These are phyloP conservation scores for Oconnorella tubifera DNA, from an alignment of 2,888 invertebrate species.

Conservation along the genomic window DNA sequence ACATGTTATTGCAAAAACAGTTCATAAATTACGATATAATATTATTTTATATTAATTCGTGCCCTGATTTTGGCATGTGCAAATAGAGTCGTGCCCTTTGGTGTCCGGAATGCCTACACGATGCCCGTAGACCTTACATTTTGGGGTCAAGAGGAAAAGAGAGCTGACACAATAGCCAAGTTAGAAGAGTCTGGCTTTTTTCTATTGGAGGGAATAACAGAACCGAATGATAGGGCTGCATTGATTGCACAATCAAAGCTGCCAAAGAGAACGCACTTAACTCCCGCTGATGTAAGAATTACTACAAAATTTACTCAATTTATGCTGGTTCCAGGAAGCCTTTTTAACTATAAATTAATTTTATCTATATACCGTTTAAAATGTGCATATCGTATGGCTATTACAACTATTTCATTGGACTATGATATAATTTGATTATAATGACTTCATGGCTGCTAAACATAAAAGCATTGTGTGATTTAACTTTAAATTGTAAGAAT, in stretches of 20 bases:
- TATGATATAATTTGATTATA: neutral
- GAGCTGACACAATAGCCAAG: slow-evolving; percentile 23
- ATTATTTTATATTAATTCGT: neutral
- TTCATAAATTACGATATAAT: neutral
- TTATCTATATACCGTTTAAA: too few relatives aligned
- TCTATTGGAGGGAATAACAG: slow-evolving; percentile 1
- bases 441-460: too few relatives aligned
- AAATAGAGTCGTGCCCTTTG: slow-evolving; percentile 39
- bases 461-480: too few relatives aligned
- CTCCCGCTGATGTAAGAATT: neutral
- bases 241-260: neutral
- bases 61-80: too few relatives aligned
- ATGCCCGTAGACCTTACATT: slow-evolving; percentile 39
- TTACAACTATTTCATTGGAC: too few relatives aligned
- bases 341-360: too few relatives aligned
- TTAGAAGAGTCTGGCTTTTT: slow-evolving; percentile 31
- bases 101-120: slow-evolving; percentile 33
- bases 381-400: neutral
- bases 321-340: too few relatives aligned
- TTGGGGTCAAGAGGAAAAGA: slow-evolving; percentile 38
- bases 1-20: neutral
- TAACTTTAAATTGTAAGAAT: too few relatives aligned
- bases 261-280: slow-evolving; percentile 1
- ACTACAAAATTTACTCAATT: neutral
- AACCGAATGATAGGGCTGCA: neutral